Percentiles rank a stretch among this genome's conserved stretches.
Evolutionary conservation across 2,113 vertebrate genomes (phyloP).

Genomic region (Prolemur simus): DNA sequence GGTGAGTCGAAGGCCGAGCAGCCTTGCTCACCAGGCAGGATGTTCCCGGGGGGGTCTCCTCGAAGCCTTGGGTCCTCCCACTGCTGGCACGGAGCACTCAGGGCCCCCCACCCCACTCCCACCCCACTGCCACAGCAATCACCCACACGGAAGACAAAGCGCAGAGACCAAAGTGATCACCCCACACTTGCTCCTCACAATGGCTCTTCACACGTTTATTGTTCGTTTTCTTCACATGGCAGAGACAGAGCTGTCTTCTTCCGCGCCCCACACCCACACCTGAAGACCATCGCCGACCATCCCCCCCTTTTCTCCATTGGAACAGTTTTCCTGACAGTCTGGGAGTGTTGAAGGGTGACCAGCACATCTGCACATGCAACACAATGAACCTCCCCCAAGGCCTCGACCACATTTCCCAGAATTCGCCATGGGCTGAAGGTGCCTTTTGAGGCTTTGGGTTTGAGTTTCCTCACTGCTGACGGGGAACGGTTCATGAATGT

Average conservation of each 20-base stretch:
- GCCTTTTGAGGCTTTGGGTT: conserved; percentile 45
- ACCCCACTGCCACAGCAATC: background rate
- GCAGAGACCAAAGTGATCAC: background rate
- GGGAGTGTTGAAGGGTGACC: conserved; percentile 49
- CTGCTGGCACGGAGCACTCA: too few species aligned
- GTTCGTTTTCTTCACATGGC: conserved; percentile 74
- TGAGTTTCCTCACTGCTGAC: background rate
- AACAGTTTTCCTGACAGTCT: background rate
- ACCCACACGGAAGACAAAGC: background rate
- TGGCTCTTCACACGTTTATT: conserved; percentile 78
- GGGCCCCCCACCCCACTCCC: background rate
- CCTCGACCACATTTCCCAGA: conserved; percentile 54
- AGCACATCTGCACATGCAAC: conserved; percentile 56
- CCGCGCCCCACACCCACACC: background rate
- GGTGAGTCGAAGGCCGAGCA: background rate
- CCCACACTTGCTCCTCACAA: background rate
- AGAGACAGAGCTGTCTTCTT: conserved; percentile 66
- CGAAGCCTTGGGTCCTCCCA: background rate
- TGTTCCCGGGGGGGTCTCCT: background rate
- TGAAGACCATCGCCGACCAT: background rate
- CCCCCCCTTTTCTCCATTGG: background rate
- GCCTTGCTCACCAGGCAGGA: background rate
- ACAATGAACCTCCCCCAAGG: conserved; percentile 57
- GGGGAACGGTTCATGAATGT: background rate
- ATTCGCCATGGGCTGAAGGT: conserved; percentile 5